Evolutionary conservation across 2,888 invertebrate species (phyloP).

Genomic region (Polyploca ridens): DNA sequence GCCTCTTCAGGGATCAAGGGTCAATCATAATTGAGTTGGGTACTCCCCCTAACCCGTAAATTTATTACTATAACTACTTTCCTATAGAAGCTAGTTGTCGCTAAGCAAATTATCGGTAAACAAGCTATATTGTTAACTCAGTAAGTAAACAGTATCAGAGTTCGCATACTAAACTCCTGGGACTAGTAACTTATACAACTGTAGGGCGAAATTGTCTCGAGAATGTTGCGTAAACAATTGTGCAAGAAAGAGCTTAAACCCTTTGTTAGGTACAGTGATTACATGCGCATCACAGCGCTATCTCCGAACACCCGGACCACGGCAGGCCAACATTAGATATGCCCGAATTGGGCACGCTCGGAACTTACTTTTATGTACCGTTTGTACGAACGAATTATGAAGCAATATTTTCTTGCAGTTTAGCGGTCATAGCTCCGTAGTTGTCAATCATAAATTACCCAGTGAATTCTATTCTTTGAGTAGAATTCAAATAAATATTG

Average conservation of each 20-base stretch:
- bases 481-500: too few relatives aligned
- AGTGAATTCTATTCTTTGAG: background rate
- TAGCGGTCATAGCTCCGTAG: background rate
- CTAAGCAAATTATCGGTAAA: background rate
- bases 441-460: background rate
- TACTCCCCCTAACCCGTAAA: slow-evolving; percentile 31
- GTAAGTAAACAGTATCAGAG: background rate
- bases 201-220: background rate
- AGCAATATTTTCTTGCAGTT: slow-evolving; percentile 12
- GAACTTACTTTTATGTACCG: slow-evolving; percentile 25
- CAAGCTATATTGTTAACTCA: background rate
- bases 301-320: slow-evolving; percentile 19
- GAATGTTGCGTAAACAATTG: background rate
- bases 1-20: slow-evolving; percentile 54
- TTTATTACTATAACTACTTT: slow-evolving; percentile 17
- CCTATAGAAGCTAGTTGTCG: background rate
- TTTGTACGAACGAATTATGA: slow-evolving; percentile 24
- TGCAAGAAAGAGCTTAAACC: slow-evolving; percentile 3
- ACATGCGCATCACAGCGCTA: slow-evolving; percentile 27
- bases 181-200: background rate
- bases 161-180: background rate
- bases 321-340: slow-evolving; percentile 30
- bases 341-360: slow-evolving; percentile 31
- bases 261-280: slow-evolving; percentile 18
- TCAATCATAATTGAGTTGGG: slow-evolving; percentile 63